Percentiles rank a stretch among this genome's conserved stretches.
Conservation (phyloP, 2,797 vertebrate genomes). For the Phoxinus dragarum region DNA sequence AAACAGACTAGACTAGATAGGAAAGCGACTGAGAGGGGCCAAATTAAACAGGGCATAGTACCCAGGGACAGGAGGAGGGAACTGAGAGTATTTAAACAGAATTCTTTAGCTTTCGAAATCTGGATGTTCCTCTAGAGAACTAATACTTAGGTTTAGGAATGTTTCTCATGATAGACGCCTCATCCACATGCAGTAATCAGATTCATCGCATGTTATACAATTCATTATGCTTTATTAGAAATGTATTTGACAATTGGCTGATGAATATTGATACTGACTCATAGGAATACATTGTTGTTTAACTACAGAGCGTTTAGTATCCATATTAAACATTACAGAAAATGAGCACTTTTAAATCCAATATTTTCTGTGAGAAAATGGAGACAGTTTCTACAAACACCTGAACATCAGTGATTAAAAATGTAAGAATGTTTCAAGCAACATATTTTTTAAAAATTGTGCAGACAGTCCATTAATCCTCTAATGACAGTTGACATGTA, state of each 20-base stretch:
- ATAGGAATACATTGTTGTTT: background rate
- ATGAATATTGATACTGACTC: background rate
- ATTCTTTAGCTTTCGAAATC: background rate
- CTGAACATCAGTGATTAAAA: background rate
- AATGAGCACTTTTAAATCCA: background rate
- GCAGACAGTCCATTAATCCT: too few species aligned
- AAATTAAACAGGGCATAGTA: constrained; percentile 16
- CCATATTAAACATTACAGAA: background rate
- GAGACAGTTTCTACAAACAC: background rate
- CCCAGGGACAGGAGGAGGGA: background rate
- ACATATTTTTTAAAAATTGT: background rate
- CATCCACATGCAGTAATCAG: background rate
- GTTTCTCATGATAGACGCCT: background rate
- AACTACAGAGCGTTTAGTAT: background rate
- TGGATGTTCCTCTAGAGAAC: background rate
- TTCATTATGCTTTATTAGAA: background rate
- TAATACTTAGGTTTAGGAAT: background rate
- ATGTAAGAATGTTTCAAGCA: background rate
- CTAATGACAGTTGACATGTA: too few species aligned
- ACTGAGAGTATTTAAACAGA: background rate
- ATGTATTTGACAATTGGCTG: background rate
- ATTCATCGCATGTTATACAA: background rate
- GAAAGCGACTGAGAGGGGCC: background rate
- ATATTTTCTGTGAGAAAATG: background rate
- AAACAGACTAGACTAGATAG: constrained; percentile 4